A percentile compares a stretch with the other conserved stretches of the same genome.
Evolutionary conservation across 2,888 invertebrate genomes (phyloP).

Genomic region (Tridacna crocea): DNA sequence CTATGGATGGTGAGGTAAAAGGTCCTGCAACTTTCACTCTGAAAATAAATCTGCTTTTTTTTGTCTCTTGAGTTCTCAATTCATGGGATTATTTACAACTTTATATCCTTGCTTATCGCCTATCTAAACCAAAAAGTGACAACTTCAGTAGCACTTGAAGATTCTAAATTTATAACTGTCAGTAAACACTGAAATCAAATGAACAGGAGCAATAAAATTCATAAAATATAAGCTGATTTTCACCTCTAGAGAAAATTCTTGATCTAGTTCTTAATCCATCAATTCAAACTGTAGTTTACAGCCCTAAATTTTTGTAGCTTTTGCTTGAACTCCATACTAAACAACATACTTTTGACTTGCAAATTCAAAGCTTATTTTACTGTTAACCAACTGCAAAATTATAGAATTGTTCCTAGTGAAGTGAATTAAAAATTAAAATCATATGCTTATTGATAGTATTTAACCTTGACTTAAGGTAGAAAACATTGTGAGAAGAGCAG

Average conservation of each 20-base stretch:
- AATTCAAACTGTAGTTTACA: neutral
- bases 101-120: constrained; percentile 15
- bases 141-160: constrained; percentile 26
- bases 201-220: constrained; percentile 7
- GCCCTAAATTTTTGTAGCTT: too few species aligned
- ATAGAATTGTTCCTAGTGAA: too few species aligned
- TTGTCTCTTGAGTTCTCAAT: neutral
- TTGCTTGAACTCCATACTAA: too few species aligned
- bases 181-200: constrained; percentile 24
- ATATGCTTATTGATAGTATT: too few species aligned
- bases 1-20: too few species aligned
- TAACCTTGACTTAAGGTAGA: too few species aligned
- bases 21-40: too few species aligned
- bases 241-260: constrained; percentile 20
- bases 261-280: constrained; percentile 10
- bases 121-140: constrained; percentile 26
- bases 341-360: too few species aligned
- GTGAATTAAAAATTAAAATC: too few species aligned
- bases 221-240: constrained; percentile 28
- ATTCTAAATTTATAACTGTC: constrained; percentile 11
- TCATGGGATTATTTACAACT: constrained; percentile 8
- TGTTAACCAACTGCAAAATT: too few species aligned
- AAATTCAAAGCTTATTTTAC: too few species aligned
- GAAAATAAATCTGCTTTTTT: neutral
- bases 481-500: too few species aligned